phyloP scores from a whole-genome alignment of 2,888 invertebrate genomes.

The Amblyteles armatorius region DNA sequence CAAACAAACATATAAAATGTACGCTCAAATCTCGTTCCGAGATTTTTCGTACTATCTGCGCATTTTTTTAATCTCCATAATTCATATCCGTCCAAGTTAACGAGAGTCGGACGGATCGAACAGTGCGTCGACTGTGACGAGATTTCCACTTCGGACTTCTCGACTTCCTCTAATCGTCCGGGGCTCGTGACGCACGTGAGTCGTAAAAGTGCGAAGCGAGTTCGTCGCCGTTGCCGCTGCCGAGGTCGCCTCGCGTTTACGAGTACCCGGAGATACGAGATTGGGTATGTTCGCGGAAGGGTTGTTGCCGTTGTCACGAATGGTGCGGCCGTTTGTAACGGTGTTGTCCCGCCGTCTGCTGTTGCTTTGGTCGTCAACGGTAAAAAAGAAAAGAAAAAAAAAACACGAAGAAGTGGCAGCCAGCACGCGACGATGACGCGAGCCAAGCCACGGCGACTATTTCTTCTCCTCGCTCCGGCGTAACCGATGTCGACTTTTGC shows the following conservation, averaged over 20 bases:
- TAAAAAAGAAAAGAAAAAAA: constrained; percentile 64
- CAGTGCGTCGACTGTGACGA: constrained; percentile 48
- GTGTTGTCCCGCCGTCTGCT: constrained; percentile 31
- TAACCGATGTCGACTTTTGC: constrained; percentile 65
- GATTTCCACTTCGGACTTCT: constrained; percentile 41
- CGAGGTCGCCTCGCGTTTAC: constrained; percentile 73
- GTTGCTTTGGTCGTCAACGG: constrained; percentile 50
- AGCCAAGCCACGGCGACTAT: constrained; percentile 57
- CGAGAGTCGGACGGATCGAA: constrained; percentile 32
- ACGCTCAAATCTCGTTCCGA: constrained; percentile 18
- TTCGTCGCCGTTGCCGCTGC: background rate
- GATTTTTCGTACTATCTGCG: constrained; percentile 21
- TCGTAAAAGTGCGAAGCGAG: constrained; percentile 46
- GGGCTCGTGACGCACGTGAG: constrained; percentile 50
- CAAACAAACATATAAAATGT: constrained; percentile 20
- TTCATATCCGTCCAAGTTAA: constrained; percentile 32
- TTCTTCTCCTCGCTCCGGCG: constrained; percentile 34
- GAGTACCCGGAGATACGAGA: constrained; percentile 82
- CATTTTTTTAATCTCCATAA: constrained; percentile 20
- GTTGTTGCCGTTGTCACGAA: constrained; percentile 81
- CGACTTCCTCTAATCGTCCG: constrained; percentile 37
- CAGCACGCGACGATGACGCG: constrained; percentile 79
- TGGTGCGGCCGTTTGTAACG: constrained; percentile 72
- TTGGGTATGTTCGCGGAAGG: constrained; percentile 82
- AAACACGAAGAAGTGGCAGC: constrained; percentile 73